Percentiles rank a stretch among this genome's conserved stretches.
These are phyloP conservation scores for Rhinichthys klamathensis DNA, from an alignment of 2,113 vertebrate species.

Conservation along the genomic window DNA sequence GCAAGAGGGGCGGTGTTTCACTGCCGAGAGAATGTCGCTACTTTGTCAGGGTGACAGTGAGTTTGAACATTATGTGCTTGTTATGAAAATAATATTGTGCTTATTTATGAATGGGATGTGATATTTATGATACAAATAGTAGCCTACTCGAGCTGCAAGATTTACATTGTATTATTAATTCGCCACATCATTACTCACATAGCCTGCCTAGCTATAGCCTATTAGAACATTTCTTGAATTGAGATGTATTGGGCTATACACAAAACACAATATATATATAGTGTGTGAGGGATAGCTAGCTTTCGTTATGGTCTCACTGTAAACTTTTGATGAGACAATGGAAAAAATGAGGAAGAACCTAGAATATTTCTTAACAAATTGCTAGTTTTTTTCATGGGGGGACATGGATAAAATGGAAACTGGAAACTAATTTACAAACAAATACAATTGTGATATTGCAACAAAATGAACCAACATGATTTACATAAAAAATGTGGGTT, in stretches of 20 bases:
- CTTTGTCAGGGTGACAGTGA: slow-evolving; percentile 7
- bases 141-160: background rate
- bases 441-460: background rate
- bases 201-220: background rate
- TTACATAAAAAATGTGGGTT: background rate
- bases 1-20: slow-evolving; percentile 62
- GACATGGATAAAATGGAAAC: no score
- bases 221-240: background rate
- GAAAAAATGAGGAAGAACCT: no score
- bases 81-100: background rate
- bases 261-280: no score
- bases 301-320: no score
- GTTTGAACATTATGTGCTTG: slow-evolving; percentile 1
- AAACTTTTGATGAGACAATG: no score
- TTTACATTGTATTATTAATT: background rate
- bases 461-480: background rate
- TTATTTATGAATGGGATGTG: slow-evolving; percentile 32
- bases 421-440: no score
- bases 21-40: background rate
- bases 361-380: no score
- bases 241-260: background rate
- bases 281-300: no score
- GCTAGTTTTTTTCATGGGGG: no score
- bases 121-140: background rate
- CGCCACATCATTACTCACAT: no score